These are phyloP conservation scores for Acromyrmex charruanus DNA, from an alignment of 1,140 invertebrate species.

Conservation along the genomic window DNA sequence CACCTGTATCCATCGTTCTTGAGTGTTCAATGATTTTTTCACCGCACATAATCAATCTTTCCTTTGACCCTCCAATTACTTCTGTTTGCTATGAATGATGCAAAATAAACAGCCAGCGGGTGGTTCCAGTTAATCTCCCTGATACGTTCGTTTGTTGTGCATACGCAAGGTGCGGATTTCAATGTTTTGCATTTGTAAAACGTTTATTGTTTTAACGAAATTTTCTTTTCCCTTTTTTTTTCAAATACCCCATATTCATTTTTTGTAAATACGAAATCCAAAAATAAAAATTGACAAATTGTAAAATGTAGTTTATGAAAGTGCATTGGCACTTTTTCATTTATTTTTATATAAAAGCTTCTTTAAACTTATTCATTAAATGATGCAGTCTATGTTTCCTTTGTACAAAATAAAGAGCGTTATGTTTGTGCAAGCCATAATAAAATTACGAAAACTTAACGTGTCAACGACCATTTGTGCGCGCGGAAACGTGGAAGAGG, in stretches of 20 bases:
- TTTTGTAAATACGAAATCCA: background rate
- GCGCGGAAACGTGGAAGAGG: background rate
- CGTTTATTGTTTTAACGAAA: constrained; percentile 11
- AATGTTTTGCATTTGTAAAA: background rate
- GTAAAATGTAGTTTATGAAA: background rate
- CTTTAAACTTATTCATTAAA: background rate
- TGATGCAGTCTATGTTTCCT: background rate
- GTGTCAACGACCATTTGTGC: background rate
- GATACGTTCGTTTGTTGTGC: background rate
- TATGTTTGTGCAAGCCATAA: constrained; percentile 2
- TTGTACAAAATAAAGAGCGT: background rate
- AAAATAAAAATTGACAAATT: constrained; percentile 17
- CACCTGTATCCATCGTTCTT: constrained; percentile 36
- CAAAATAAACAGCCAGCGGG: constrained; percentile 23
- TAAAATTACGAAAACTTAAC: background rate
- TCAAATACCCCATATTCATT: background rate
- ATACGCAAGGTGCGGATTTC: background rate
- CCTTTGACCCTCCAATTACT: constrained; percentile 38
- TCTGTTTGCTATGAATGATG: constrained; percentile 46
- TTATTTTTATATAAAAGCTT: constrained; percentile 11
- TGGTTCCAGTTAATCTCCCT: background rate
- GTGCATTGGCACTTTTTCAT: background rate
- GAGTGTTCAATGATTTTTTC: constrained; percentile 52
- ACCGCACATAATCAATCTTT: constrained; percentile 39
- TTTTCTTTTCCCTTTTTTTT: background rate